A percentile compares a stretch with the other conserved stretches of the same genome.
These are phyloP conservation scores for Microplitis mediator DNA, from an alignment of 1,140 invertebrate genomes.

Conservation along the genomic window DNA sequence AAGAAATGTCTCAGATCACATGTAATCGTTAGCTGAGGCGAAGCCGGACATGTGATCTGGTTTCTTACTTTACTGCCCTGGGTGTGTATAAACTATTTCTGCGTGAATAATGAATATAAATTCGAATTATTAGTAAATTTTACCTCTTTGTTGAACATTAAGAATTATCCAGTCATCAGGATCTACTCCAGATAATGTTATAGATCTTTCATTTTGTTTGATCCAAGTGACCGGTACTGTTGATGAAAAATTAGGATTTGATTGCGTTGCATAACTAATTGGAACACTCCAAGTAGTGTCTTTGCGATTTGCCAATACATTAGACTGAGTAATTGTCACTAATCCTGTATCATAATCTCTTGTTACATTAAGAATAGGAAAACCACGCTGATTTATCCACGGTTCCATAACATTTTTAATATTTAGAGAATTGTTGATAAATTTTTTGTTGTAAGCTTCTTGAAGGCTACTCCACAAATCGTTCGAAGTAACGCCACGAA, in stretches of 20 bases:
- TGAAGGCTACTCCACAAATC: slow-evolving; percentile 79
- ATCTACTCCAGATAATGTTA: neutral
- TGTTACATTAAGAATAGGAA: slow-evolving; percentile 63
- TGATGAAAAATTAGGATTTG: neutral
- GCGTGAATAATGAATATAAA: too few species aligned
- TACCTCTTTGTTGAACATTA: slow-evolving; percentile 8
- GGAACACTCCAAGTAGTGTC: neutral
- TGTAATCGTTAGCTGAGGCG: too few species aligned
- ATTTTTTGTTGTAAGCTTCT: slow-evolving; percentile 57
- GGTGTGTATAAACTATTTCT: too few species aligned
- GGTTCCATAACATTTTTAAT: slow-evolving; percentile 64
- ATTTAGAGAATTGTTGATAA: slow-evolving; percentile 48
- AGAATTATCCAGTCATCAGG: slow-evolving; percentile 5
- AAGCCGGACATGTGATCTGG: too few species aligned
- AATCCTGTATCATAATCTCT: slow-evolving; percentile 16
- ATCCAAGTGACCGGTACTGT: neutral
- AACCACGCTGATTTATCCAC: slow-evolving; percentile 68
- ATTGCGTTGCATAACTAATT: neutral
- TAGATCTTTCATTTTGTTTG: neutral
- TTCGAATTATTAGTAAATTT: too few species aligned
- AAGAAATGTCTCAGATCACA: too few species aligned
- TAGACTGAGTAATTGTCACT: neutral
- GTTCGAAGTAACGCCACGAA: slow-evolving; percentile 78
- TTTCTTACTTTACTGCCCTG: too few species aligned
- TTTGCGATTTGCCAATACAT: neutral